phyloP scores from a whole-genome alignment of 2,113 vertebrate species.

The Xerus inauris region DNA sequence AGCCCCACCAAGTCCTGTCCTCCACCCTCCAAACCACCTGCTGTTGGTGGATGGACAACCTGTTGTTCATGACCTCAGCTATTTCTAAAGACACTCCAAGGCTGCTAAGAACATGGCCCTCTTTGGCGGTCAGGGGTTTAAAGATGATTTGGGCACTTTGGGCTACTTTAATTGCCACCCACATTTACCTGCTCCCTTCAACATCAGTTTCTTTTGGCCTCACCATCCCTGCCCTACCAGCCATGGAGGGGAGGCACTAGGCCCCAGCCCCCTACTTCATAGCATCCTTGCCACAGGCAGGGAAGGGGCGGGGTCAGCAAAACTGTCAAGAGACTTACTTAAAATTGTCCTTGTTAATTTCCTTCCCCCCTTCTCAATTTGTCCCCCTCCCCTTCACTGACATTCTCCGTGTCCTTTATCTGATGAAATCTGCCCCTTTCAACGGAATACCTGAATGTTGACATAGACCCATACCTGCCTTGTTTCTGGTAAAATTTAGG shows the following conservation, averaged over 20 bases:
- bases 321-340: not conserved
- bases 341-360: not conserved
- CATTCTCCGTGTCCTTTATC: not conserved
- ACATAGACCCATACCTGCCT: not conserved
- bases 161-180: not conserved
- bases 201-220: too few species aligned
- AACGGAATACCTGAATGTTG: not conserved
- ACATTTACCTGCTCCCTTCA: not conserved
- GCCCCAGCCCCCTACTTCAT: not conserved
- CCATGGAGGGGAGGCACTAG: not conserved
- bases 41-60: not conserved
- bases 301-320: not conserved
- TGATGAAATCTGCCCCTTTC: not conserved
- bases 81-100: not conserved
- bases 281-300: not conserved
- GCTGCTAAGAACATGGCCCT: not conserved
- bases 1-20: fast-evolving
- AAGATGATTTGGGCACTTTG: not conserved
- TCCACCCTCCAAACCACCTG: not conserved
- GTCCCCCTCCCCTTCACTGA: not conserved
- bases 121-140: not conserved
- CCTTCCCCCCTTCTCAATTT: not conserved
- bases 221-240: not conserved
- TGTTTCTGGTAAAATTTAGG: not conserved
- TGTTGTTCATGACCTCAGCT: not conserved